These are phyloP conservation scores for Oeneis ivallda DNA, from an alignment of 2,888 invertebrate genomes.

Conservation along the genomic window DNA sequence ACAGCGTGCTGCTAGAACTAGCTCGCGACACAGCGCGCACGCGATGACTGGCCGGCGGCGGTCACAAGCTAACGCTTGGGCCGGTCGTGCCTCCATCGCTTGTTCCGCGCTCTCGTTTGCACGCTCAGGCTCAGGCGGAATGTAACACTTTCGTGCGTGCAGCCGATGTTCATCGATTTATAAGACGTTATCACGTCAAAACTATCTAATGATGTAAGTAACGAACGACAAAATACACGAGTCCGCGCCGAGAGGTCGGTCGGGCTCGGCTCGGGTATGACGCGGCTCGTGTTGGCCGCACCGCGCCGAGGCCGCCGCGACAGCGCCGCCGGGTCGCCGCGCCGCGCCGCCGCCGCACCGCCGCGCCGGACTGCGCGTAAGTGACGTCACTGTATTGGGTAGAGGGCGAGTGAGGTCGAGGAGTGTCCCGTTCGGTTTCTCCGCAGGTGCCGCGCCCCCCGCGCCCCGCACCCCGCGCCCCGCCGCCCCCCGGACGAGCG, in stretches of 20 bases:
- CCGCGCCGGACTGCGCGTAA: constrained; percentile 27
- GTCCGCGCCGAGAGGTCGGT: constrained; percentile 1
- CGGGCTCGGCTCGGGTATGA: constrained; percentile 10
- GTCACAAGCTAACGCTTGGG: too few relatives aligned
- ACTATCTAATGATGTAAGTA: too few relatives aligned
- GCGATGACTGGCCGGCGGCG: too few relatives aligned
- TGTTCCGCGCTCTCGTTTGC: too few relatives aligned
- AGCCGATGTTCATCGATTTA: too few relatives aligned
- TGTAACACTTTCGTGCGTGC: too few relatives aligned
- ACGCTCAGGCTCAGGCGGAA: too few relatives aligned
- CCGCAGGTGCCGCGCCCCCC: constrained; percentile 18
- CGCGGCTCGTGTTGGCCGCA: constrained; percentile 15
- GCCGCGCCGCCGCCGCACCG: constrained; percentile 18
- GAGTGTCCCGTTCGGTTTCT: constrained; percentile 18
- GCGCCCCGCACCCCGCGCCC: constrained; percentile 7
- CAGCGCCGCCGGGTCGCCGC: constrained; percentile 23
- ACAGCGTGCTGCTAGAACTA: too few relatives aligned
- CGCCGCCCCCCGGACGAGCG: background rate
- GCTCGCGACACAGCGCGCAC: too few relatives aligned
- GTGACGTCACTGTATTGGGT: constrained; percentile 24
- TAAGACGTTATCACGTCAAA: too few relatives aligned
- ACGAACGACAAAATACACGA: too few relatives aligned
- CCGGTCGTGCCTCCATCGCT: too few relatives aligned
- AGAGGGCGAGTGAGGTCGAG: constrained; percentile 8
- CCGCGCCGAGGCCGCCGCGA: constrained; percentile 27